Evolutionary conservation across 2,113 vertebrate species (phyloP).

Genomic region (Trogon melanurus): DNA sequence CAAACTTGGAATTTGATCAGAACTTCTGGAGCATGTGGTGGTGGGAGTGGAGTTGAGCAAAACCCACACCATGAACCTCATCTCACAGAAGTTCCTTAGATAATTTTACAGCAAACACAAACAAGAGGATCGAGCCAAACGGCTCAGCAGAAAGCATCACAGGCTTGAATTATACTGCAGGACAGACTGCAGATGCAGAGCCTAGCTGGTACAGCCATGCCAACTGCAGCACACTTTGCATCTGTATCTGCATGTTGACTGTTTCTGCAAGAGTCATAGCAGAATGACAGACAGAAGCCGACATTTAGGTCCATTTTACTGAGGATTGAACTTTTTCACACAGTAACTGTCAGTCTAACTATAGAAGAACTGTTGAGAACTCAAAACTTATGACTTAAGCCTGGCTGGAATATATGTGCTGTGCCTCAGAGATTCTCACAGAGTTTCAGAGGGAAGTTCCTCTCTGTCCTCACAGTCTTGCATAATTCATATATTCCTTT

Average conservation of each 20-base stretch:
- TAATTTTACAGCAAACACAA: slow-evolving; percentile 32
- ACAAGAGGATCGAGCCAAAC: slow-evolving; percentile 1
- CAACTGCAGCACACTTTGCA: neutral
- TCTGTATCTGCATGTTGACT: neutral
- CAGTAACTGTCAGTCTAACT: neutral
- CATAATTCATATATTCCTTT: neutral
- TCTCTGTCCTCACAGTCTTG: neutral
- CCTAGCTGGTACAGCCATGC: neutral
- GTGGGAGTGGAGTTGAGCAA: slow-evolving; percentile 16
- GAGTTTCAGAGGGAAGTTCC: neutral
- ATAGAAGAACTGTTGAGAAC: neutral
- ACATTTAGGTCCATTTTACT: neutral
- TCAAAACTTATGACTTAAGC: neutral
- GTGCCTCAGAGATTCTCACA: neutral
- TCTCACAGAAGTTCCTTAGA: slow-evolving; percentile 28
- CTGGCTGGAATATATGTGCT: neutral
- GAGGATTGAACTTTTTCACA: neutral
- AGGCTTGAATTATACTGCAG: neutral
- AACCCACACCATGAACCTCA: neutral
- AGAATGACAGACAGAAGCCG: neutral
- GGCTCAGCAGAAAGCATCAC: neutral
- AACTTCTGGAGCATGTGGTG: neutral
- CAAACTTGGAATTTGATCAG: slow-evolving; percentile 52
- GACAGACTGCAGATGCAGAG: neutral
- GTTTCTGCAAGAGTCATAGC: neutral